Evolutionary conservation across 2,113 vertebrate genomes (phyloP).

Genomic region (Speoplatyrhinus poulsoni): DNA sequence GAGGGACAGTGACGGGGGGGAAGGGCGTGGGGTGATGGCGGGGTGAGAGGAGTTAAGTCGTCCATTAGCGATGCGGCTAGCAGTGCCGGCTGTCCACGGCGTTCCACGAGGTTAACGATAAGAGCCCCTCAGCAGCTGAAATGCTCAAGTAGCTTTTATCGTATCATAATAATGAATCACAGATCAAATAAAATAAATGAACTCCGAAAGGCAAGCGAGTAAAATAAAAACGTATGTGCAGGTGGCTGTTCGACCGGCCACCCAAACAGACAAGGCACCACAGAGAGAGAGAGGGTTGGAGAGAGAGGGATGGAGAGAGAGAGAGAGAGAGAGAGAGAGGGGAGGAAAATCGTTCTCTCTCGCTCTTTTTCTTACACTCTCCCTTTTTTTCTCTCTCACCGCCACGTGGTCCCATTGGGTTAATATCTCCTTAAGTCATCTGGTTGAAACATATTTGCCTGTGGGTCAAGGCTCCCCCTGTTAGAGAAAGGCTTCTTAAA

Average conservation of each 20-base stretch:
- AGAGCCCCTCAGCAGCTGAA: conserved; percentile 77
- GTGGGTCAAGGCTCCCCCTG: conserved; percentile 74
- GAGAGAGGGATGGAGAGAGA: conserved; percentile 12
- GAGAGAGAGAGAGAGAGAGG: conserved; percentile 7
- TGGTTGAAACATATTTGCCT: conserved; percentile 81
- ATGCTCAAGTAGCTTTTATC: conserved; percentile 86
- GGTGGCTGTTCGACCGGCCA: conserved; percentile 39
- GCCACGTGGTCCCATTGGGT: conserved; percentile 38
- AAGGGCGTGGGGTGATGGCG: conserved; percentile 56
- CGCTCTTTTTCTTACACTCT: too few species aligned
- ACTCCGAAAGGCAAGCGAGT: conserved; percentile 75
- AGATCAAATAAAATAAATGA: conserved; percentile 86
- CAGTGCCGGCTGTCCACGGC: conserved; percentile 71
- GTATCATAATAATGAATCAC: conserved; percentile 86
- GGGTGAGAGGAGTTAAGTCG: conserved; percentile 71
- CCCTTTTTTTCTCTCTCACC: conserved; percentile 30
- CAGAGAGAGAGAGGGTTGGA: neutral
- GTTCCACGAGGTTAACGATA: conserved; percentile 85
- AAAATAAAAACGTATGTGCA: conserved; percentile 75
- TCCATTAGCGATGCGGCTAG: conserved; percentile 74
- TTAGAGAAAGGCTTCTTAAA: conserved; percentile 75
- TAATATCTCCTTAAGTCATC: conserved; percentile 78
- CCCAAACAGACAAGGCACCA: conserved; percentile 37
- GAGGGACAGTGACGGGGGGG: conserved; percentile 22
- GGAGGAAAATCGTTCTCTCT: conserved; percentile 23